These are phyloP conservation scores for Muscicapa comitata DNA, from an alignment of 2,797 vertebrate species.

Conservation along the genomic window DNA sequence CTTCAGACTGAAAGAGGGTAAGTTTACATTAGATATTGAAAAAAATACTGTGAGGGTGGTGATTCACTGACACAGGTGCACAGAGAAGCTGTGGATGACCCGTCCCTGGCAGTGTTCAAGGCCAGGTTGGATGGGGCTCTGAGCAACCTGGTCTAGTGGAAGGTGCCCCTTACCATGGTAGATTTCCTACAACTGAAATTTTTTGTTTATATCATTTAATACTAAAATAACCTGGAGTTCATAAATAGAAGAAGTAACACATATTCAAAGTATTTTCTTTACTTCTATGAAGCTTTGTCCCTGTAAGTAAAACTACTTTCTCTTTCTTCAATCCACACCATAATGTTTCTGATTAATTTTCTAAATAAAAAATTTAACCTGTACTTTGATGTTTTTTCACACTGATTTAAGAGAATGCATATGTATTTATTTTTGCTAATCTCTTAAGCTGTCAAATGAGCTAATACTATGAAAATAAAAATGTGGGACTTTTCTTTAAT, in stretches of 20 bases:
- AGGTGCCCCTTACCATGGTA: neutral
- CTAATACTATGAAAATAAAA: neutral
- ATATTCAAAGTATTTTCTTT: neutral
- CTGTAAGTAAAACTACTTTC: neutral
- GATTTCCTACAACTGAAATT: neutral
- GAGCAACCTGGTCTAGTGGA: neutral
- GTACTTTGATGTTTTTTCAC: neutral
- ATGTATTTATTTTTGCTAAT: neutral
- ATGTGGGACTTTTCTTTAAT: accelerated
- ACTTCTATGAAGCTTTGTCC: neutral
- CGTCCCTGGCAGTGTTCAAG: neutral
- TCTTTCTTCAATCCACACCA: neutral
- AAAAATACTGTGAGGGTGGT: neutral
- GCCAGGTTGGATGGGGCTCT: neutral
- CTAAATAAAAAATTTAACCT: neutral
- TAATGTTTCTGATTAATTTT: neutral
- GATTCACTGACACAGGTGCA: neutral
- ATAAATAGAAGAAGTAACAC: neutral
- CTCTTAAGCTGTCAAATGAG: neutral
- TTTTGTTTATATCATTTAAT: neutral
- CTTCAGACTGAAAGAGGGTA: neutral
- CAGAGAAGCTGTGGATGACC: neutral
- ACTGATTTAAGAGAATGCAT: neutral
- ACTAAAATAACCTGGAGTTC: neutral
- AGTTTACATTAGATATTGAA: neutral